Evolutionary conservation across 1,140 invertebrate species (phyloP), one percentile per base, ranked within the genome.

Genomic region (Zaprionus ghesquierei): DNA sequence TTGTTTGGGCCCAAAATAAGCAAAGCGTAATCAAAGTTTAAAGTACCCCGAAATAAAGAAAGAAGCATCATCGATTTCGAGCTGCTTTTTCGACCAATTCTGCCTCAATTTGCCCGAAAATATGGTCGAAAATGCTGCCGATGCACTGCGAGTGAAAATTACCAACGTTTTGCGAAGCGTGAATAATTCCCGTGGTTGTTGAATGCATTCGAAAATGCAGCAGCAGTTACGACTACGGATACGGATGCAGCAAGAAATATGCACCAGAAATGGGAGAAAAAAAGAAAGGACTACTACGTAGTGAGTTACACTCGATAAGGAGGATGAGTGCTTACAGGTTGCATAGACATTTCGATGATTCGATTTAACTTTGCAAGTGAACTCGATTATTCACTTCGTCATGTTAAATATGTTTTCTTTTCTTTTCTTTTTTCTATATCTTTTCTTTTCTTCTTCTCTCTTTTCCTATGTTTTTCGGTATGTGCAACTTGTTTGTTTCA

Each of bases 121-220:
- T 8, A n/a, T 29, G 27, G 27, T 29, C 27, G 27, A 29, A 29
- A 29, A 8, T 27, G 25, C 25, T 27, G 25, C 1, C 25, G 41
- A 22, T n/a, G n/a, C n/a, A n/a, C n/a, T n/a, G 41, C 3, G 3
- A 5, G 9, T 46, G 18, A 13, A 73, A 69, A 73, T 68, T 73
- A 69, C 51, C 38, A 69, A 62, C 55, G 25, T 73, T 73, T 54
- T 44, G 8, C 54, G 38, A 62, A 73, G 56, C 64, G 65, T 73
- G 41, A 73, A 73, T 50, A 69, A 50, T 61, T 69, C 56, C 44
- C 13, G 15, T 60, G 64, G 58, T 50, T 49, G 25, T 23, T 6
- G 15, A 15, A 35, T 33, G n/a, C 29, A 35, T 62, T 25, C 23
- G 29, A 46, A 20, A 18, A 44, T 23, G 22, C 38, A 22, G 18